A percentile compares a stretch with the other conserved stretches of the same genome.
Conservation (phyloP, 2,113 vertebrate genomes). For the Brienomyrus brachyistius region DNA sequence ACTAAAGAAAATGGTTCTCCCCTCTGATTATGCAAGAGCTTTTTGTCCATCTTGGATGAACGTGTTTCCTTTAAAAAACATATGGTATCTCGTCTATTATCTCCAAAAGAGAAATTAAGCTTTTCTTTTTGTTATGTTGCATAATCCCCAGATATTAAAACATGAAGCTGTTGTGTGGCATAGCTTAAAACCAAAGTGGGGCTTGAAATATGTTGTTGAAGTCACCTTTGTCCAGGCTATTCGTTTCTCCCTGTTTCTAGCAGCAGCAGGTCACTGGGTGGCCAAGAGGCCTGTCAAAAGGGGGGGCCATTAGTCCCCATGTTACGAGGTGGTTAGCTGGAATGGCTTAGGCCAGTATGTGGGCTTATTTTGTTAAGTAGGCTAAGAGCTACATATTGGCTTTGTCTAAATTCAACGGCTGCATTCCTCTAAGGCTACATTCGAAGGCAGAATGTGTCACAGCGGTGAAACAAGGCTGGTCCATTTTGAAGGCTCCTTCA, state of each 20-base stretch:
- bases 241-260: not conserved
- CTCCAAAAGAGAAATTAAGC: not conserved
- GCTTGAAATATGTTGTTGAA: not conserved
- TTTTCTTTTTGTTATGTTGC: not conserved
- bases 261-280: not conserved
- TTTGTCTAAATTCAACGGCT: not conserved
- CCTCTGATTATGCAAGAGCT: not conserved
- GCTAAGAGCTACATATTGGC: not conserved
- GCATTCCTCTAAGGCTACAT: not conserved
- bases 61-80: too few species aligned
- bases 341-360: too few species aligned
- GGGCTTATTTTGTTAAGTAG: not conserved
- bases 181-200: not conserved
- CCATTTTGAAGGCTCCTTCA: not conserved
- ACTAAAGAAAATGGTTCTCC: not conserved
- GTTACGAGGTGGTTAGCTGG: not conserved
- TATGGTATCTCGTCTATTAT: not conserved
- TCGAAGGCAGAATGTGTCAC: not conserved
- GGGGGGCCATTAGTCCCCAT: not conserved
- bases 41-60: not conserved
- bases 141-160: not conserved
- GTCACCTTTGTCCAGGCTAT: not conserved
- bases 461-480: not conserved
- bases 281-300: not conserved
- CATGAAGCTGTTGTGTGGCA: too few species aligned